Evolutionary conservation across 2,797 vertebrate species (phyloP).

Genomic region (Lutjanus argentimaculatus): DNA sequence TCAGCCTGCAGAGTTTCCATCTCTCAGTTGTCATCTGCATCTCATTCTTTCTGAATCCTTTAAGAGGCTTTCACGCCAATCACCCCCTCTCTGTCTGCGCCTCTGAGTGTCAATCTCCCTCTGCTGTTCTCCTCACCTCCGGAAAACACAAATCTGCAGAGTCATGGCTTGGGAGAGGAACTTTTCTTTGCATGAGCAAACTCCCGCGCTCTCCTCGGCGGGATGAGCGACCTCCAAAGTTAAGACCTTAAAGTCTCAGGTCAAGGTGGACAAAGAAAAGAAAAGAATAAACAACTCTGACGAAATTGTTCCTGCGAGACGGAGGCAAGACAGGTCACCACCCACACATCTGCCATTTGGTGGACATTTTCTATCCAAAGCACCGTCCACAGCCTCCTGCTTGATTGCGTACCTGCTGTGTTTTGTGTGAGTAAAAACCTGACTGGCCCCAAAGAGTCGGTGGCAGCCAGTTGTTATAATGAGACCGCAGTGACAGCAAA

Average conservation of each 20-base stretch:
- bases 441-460: not conserved
- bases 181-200: conserved; percentile 21
- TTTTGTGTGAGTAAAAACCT: conserved; percentile 7
- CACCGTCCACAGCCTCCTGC: not conserved
- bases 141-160: conserved; percentile 36
- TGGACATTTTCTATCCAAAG: conserved; percentile 20
- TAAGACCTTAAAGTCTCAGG: conserved; percentile 15
- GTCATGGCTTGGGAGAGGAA: conserved; percentile 16
- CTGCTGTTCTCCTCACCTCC: conserved; percentile 25
- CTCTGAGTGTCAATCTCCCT: conserved; percentile 28
- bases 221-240: conserved; percentile 14
- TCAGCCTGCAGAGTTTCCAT: conserved; percentile 43
- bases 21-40: conserved; percentile 62
- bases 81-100: conserved; percentile 38
- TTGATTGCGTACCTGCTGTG: conserved; percentile 11
- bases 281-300: not conserved
- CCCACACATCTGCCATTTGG: conserved; percentile 15
- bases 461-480: conserved; percentile 28
- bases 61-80: conserved; percentile 69
- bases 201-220: not conserved
- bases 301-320: conserved; percentile 28
- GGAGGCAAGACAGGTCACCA: conserved; percentile 24
- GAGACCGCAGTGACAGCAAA: conserved; percentile 31
- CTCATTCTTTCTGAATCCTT: conserved; percentile 64
- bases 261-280: conserved; percentile 4